Evolutionary conservation across 2,797 vertebrate species (phyloP), one percentile per base, ranked within the genome.

Genomic region (Gobionotothen gibberifrons): DNA sequence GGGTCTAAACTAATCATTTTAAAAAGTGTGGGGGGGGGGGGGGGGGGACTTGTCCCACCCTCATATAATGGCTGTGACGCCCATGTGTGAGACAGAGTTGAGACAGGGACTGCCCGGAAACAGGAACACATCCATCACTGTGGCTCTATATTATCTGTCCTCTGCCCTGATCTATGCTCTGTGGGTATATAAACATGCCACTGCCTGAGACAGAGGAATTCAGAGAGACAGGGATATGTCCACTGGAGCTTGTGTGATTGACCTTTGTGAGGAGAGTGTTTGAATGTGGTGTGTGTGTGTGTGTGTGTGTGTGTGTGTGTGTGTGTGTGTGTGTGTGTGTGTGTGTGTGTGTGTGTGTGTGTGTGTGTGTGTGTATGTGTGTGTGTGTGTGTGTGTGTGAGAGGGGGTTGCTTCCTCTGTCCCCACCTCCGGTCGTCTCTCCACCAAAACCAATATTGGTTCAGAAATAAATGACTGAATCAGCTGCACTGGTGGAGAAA

Each of bases 181-280:
- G 47, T 72, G 60, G 74, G 58, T 72, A 76, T 87, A 82, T 84
- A 85, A 89, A 89, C 77, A 87, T 87, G 84, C 79, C 79, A 81
- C 66, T 39, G 72, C 44, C 55, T 61, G 78, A 82, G 54, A 81
- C 43, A 40, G 57, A 83, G 60, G 57, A 76, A 82, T 79, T 65
- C 71, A 62, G 61, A 26, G 65, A 79, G 70, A 74, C 75, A 79
- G 44, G 68, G 71, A 84, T 79, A 58, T 78, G 82, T 83, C 82
- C 74, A 44, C 76, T 81, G 82, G 72, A 88, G 81, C 77, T 82
- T 79, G 71, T 76, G 71, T 64, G 75, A 83, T 83, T 22, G 55
- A 82, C 89, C 82, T 85, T 81, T 87, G 57, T 78, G 54, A 52
- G 13, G 66, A 57, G 29, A 16, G 51, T 69, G 52, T 26, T 49